Conservation (phyloP, 1,140 invertebrate species). For the Eriosoma lanigerum region DNA sequence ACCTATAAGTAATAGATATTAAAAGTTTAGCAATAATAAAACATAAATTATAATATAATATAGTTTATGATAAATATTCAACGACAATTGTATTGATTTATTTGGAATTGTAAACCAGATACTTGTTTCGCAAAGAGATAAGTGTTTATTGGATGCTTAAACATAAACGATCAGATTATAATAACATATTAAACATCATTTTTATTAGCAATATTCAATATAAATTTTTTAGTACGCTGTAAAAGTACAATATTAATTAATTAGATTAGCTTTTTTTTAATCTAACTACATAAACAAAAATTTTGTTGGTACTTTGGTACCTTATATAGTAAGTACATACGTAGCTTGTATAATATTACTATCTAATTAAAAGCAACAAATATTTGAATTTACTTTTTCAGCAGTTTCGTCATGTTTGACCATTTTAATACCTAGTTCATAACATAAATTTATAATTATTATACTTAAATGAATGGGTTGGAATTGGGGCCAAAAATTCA, state of each 20-base stretch:
- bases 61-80: too few relatives aligned
- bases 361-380: neutral
- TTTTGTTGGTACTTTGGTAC: neutral
- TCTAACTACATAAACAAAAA: too few relatives aligned
- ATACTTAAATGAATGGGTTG: conserved; percentile 9
- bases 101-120: too few relatives aligned
- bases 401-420: too few relatives aligned
- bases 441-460: neutral
- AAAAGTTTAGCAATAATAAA: too few relatives aligned
- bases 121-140: too few relatives aligned
- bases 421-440: neutral
- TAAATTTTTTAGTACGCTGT: neutral
- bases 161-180: neutral
- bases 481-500: neutral
- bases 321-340: neutral
- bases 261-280: too few relatives aligned
- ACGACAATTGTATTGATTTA: too few relatives aligned
- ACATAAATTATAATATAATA: too few relatives aligned
- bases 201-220: neutral
- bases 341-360: neutral
- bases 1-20: too few relatives aligned
- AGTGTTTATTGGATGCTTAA: neutral
- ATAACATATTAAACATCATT: neutral
- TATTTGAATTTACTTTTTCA: neutral
- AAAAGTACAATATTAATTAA: conserved; percentile 20